phyloP scores from a whole-genome alignment of 2,797 vertebrate genomes.

The Protosalanx chinensis region DNA sequence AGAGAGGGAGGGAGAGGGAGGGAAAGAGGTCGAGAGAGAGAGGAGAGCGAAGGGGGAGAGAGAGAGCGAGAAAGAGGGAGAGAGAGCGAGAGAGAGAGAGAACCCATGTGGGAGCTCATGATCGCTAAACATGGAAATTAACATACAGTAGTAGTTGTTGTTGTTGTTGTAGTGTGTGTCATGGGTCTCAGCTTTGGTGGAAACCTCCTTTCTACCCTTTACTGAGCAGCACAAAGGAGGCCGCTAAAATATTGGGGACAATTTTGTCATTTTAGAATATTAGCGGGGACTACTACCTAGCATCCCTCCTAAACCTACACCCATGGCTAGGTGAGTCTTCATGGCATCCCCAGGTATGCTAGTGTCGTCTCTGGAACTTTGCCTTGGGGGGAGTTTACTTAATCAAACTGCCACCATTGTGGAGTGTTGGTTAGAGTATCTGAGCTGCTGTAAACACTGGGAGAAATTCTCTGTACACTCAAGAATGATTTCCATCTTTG shows the following conservation, averaged over 20 bases:
- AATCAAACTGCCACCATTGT: background rate
- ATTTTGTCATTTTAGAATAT: too few relatives aligned
- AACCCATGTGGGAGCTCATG: background rate
- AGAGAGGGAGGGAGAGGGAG: background rate
- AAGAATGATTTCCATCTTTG: too few relatives aligned
- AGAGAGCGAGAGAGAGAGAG: background rate
- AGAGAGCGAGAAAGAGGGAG: background rate
- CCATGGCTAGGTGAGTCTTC: background rate
- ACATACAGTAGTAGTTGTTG: too few relatives aligned
- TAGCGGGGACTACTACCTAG: too few relatives aligned
- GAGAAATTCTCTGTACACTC: too few relatives aligned
- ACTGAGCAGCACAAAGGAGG: too few relatives aligned
- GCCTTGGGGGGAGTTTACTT: background rate
- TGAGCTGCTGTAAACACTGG: background rate
- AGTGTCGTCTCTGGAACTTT: background rate
- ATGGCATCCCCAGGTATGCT: background rate
- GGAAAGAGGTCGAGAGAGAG: background rate
- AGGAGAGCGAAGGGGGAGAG: background rate
- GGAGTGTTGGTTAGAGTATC: background rate
- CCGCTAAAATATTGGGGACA: too few relatives aligned
- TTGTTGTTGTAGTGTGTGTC: too few relatives aligned
- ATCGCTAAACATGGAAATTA: too few relatives aligned
- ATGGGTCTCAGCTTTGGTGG: too few relatives aligned
- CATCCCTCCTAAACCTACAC: too few relatives aligned
- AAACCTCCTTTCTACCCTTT: too few relatives aligned